Evolutionary conservation across 1,140 invertebrate genomes (phyloP), one percentile per base, ranked within the genome.

Genomic region (Drosophila lowei): DNA sequence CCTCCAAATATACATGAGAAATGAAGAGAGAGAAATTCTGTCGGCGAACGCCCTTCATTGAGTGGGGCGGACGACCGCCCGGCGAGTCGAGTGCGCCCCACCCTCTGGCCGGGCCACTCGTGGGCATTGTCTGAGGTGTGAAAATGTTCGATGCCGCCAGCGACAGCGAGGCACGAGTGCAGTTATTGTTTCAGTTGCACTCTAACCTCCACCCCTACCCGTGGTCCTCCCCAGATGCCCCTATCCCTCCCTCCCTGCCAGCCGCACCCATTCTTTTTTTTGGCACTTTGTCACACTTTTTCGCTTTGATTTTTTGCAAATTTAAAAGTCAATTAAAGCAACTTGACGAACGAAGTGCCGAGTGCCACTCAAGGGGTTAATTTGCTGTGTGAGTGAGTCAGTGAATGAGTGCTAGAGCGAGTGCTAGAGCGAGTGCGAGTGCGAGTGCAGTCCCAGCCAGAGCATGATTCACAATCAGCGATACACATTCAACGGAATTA

Each of bases 301-400:
- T 75, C 63, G 74, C 83, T 86, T 88, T 86, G 81, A 86, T 86
- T 78, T 88, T 86, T 74, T 80, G 62, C 59, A 59, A 85, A 81
- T 86, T 88, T 86, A 83, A 86, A 86, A 86, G 83, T 86, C 83
- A 86, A 86, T 86, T 86, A 86, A 86, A 86, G 77, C 83, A 78
- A 86, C 81, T 86, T 86, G 81, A 86, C 74, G 75, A 73, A 56
- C 80, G 74, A 61, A 76, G 50, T 70, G 66, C 70, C 66, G 75
- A 86, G 83, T 86, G 78, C 58, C 83, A 86, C 83, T 86, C 63
- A 88, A 88, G 83, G 79, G 83, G 83, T 86, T 86, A 88, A 86
- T 86, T 88, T 86, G 58, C 73, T 59, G 34, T 54, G 54, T 15
- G 41, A 23, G 41, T 49, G 58, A 42, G 65, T 53, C 53, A 55